phyloP scores from a whole-genome alignment of 2,113 vertebrate species.

The Sprattus sprattus region DNA sequence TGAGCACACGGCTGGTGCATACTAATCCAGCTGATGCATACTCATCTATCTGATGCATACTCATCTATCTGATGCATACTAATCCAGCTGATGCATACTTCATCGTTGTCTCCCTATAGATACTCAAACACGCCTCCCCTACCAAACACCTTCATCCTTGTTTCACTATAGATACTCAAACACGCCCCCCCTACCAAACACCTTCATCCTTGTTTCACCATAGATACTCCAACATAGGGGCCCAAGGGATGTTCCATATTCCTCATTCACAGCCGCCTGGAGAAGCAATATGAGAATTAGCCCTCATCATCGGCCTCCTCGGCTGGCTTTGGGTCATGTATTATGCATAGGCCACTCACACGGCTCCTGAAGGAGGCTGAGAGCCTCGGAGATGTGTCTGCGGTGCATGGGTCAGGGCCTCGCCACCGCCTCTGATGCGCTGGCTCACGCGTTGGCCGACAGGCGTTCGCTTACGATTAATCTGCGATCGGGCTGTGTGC shows the following conservation, averaged over 20 bases:
- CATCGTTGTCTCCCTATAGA: too few relatives aligned
- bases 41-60: background rate
- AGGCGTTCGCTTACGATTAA: too few relatives aligned
- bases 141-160: too few relatives aligned
- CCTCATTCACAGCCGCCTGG: slow-evolving; percentile 29
- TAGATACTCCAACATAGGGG: too few relatives aligned
- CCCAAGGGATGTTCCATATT: slow-evolving; percentile 26
- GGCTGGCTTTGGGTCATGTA: slow-evolving; percentile 33
- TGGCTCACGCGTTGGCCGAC: too few relatives aligned
- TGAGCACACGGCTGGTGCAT: background rate
- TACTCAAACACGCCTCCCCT: too few relatives aligned
- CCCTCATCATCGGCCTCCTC: slow-evolving; percentile 20
- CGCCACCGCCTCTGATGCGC: too few relatives aligned
- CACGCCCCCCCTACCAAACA: too few relatives aligned
- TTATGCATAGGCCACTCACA: slow-evolving; percentile 36
- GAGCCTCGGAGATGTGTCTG: background rate
- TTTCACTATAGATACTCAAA: too few relatives aligned
- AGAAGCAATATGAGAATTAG: slow-evolving; percentile 23
- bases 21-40: background rate
- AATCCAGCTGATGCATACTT: too few relatives aligned
- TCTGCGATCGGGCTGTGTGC: too few relatives aligned
- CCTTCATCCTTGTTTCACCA: too few relatives aligned
- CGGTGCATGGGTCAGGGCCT: background rate
- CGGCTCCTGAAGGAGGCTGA: background rate
- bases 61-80: background rate